A percentile compares a stretch with the other conserved stretches of the same genome.
These are phyloP conservation scores for Psettodes erumei DNA, from an alignment of 2,113 vertebrate species.

Conservation along the genomic window DNA sequence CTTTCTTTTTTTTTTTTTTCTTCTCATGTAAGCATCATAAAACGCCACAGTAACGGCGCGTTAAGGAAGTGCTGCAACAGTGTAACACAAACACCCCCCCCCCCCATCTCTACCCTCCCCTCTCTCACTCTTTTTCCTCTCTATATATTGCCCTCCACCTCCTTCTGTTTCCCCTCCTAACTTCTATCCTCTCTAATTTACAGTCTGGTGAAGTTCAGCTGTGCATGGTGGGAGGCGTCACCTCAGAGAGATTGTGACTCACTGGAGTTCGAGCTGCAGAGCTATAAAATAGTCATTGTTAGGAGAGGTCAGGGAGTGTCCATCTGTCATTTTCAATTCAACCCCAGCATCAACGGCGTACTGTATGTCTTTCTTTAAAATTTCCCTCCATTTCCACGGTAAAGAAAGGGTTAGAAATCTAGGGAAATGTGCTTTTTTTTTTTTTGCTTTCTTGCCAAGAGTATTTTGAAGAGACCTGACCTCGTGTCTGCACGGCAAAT, in stretches of 20 bases:
- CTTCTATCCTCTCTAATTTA: constrained; percentile 72
- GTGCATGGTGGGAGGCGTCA: constrained; percentile 71
- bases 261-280: constrained; percentile 66
- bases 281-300: constrained; percentile 73
- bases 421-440: not conserved
- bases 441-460: not conserved
- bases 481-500: not conserved
- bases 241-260: constrained; percentile 75
- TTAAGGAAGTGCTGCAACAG: constrained; percentile 53
- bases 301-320: constrained; percentile 56
- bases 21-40: constrained; percentile 37
- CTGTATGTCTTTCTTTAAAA: not conserved
- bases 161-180: constrained; percentile 69
- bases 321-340: constrained; percentile 51
- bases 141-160: constrained; percentile 50
- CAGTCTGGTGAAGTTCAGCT: constrained; percentile 73
- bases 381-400: not conserved
- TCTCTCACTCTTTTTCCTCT: constrained; percentile 26
- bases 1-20: constrained; percentile 7
- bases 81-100: constrained; percentile 40
- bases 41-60: constrained; percentile 36
- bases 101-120: not conserved
- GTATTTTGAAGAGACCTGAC: not conserved
- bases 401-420: constrained; percentile 24
- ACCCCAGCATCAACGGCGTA: constrained; percentile 4